These are phyloP conservation scores for Omphaloscelis lunosa DNA, from an alignment of 2,888 invertebrate genomes.

Conservation along the genomic window DNA sequence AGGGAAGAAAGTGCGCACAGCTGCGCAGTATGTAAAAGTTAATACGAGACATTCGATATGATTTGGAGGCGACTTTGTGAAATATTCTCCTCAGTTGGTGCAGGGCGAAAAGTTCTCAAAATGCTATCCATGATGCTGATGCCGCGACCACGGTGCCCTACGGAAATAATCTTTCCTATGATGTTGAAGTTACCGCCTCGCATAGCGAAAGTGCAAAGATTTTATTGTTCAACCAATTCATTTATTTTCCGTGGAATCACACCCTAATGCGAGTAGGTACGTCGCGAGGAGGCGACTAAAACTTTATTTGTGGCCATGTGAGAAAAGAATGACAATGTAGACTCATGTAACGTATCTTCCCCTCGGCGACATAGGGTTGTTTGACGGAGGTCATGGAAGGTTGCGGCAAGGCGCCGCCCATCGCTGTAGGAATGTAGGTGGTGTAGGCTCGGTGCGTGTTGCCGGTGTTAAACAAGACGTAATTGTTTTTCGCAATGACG, in stretches of 20 bases:
- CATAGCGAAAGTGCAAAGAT: not conserved
- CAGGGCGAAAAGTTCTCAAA: conserved; percentile 19
- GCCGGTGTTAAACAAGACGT: not conserved
- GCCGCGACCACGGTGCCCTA: conserved; percentile 1
- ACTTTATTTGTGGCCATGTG: not conserved
- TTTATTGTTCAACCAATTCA: not conserved
- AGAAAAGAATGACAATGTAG: not conserved
- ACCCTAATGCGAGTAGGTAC: not conserved
- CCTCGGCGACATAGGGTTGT: conserved; percentile 1
- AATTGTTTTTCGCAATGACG: not conserved
- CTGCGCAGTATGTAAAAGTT: conserved; percentile 25
- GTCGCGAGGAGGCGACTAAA: not conserved
- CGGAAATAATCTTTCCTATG: not conserved
- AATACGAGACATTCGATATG: not conserved
- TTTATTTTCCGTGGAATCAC: not conserved
- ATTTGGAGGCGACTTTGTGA: conserved; percentile 32
- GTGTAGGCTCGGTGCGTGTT: not conserved
- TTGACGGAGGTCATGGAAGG: conserved; percentile 17
- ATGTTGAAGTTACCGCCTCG: conserved; percentile 1
- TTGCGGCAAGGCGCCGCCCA: conserved; percentile 7
- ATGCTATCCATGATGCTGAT: conserved; percentile 25
- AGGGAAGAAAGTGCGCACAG: not conserved
- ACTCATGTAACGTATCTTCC: not conserved
- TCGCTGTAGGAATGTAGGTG: not conserved
- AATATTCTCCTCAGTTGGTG: conserved; percentile 27